Percentiles rank a stretch among this genome's conserved stretches.
Evolutionary conservation across 2,888 invertebrate genomes (phyloP).

Genomic region (Chromoteleia sp.): DNA sequence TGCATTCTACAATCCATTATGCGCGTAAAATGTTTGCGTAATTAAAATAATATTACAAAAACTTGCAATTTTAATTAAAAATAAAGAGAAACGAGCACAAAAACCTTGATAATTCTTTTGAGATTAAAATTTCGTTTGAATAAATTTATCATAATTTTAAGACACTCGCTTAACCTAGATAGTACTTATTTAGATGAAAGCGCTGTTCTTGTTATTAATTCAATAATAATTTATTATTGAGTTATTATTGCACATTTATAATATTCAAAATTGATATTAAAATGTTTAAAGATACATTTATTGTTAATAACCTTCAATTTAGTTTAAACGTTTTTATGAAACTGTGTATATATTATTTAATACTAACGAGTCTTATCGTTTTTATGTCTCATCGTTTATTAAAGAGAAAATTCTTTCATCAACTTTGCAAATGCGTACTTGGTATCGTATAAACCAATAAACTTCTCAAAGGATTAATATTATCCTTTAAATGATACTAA

Average conservation of each 20-base stretch:
- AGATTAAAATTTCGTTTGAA: conserved; percentile 20
- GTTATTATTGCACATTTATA: background rate
- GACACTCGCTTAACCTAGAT: conserved; percentile 2
- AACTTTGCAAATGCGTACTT: conserved; percentile 12
- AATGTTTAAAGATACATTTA: background rate
- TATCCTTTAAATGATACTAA: no score
- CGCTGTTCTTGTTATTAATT: background rate
- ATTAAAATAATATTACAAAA: conserved; percentile 34
- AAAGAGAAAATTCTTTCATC: conserved; percentile 20
- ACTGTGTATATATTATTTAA: background rate
- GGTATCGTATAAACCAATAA: conserved; percentile 23
- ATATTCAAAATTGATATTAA: background rate
- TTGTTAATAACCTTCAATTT: background rate
- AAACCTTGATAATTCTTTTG: conserved; percentile 1
- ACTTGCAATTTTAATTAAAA: conserved; percentile 26
- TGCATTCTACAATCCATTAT: conserved; percentile 31
- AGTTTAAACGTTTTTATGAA: background rate
- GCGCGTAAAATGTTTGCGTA: conserved; percentile 27
- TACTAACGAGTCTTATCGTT: background rate
- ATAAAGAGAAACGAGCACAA: background rate
- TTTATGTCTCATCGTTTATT: conserved; percentile 18
- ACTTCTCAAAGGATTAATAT: background rate
- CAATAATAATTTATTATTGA: no score
- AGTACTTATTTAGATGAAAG: conserved; percentile 7
- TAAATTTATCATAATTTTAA: conserved; percentile 9